Evolutionary conservation across 2,888 invertebrate species (phyloP), one percentile per base, ranked within the genome.

Genomic region (Timema podura): DNA sequence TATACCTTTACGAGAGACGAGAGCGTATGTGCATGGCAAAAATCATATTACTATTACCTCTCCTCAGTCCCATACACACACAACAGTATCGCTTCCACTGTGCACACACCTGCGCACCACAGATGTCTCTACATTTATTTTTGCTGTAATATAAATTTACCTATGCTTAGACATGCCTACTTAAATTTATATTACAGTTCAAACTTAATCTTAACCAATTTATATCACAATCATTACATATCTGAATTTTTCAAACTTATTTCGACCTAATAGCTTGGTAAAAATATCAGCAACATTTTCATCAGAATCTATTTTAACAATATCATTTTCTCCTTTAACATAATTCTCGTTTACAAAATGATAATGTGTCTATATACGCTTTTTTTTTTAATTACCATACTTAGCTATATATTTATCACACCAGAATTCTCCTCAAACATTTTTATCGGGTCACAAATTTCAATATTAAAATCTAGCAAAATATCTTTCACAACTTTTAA

Each of bases 201-300:
- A 30, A 30, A 1, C 3, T 30, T 30, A 30, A 30, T 30, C 51
- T 2, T 2, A 51, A 11, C 51, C n/a, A 51, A 11, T 51, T 13
- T 51, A 2, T 51, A 13, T 13, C 51, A 51, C n/a, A n/a, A n/a
- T 51, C 3, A 51, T 13, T n/a, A 2, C 11, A n/a, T n/a, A 2
- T 51, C 51, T 51, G 51, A 51, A 51, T 13, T 51, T 51, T 51
- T 51, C 51, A 13, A 51, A 51, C n/a, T 51, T 51, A 51, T 51
- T 51, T 51, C n/a, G 11, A n/a, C n/a, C 51, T 51, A 51, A 51
- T 13, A 3, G n/a, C 51, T 51, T 51, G n/a, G 51, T 51, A 51
- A 51, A 51, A 2, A 51, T 51, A 51, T 51, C 51, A 13, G 51
- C n/a, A 1, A 51, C 51, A 51, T 51, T 51, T 51, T 51, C 51